Evolutionary conservation across 2,888 invertebrate genomes (phyloP), one percentile per base, ranked within the genome.

Genomic region (Nebria salina): DNA sequence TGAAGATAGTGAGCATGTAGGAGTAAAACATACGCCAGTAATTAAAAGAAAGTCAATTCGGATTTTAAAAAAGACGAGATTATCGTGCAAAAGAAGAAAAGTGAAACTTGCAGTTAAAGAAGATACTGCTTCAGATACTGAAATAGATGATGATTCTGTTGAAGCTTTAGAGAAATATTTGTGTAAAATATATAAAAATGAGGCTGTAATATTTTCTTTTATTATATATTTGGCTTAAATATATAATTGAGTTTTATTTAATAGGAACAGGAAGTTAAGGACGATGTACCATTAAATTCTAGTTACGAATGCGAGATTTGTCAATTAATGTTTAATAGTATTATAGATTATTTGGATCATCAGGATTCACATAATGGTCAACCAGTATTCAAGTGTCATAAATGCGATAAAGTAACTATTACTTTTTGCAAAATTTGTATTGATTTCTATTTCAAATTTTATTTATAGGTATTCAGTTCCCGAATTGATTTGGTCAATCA

Each of bases 341-440:
- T 85, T 77, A 83, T 86, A 34, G 85, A 85, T 13, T 85, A 85
- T 80, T 83, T 87, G 64, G 86, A 86, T 78, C 87, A 87, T 83
- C 87, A 87, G 77, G 76, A 83, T 25, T 75, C 66, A 72, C 86
- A 87, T 72, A 83, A 86, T 83, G 87, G 86, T 5, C 43, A 85
- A 20, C 82, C 84, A 20, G 85, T 86, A n/a, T 86, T 86, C 76
- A 85, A 84, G 75, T 87, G 87, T 82, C 85, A 86, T 77, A 84
- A 85, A 80, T 87, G 86, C 78, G 70, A 83, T 15, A 79, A 84
- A 82, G 85, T 85, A 77, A 54, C 8, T 54, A 54, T 6, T 54
- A 54, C 20, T 3, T 54, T 54, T 11, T 5, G 4, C 34, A 6
- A 54, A 11, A 6, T 54, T 11, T 54, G 54, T 54, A 54, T 54